Conservation (phyloP, 2,797 vertebrate species). For the Amblyopsis hoosieri region DNA sequence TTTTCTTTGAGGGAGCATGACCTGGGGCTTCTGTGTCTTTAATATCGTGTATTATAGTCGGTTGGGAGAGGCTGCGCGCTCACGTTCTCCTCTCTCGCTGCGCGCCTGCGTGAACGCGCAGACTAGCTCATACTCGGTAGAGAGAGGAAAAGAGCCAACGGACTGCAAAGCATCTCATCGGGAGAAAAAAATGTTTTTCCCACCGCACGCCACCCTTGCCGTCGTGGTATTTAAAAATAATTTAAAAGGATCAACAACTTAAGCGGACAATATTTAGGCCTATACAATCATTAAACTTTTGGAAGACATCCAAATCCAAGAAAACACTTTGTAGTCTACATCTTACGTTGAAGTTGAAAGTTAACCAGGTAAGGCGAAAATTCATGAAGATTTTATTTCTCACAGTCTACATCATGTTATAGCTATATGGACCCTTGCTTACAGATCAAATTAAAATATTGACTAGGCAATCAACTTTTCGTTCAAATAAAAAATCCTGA, state of each 20-base stretch:
- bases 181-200: conserved; percentile 77
- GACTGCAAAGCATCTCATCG: conserved; percentile 61
- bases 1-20: conserved; percentile 56
- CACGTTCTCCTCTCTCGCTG: conserved; percentile 57
- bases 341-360: conserved; percentile 43
- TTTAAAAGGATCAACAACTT: conserved; percentile 47
- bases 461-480: neutral
- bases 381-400: neutral
- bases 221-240: conserved; percentile 52
- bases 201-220: conserved; percentile 45
- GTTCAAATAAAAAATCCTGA: conserved; percentile 6
- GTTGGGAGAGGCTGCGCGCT: conserved; percentile 86
- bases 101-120: conserved; percentile 74
- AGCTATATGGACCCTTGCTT: neutral
- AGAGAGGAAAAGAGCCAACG: conserved; percentile 58
- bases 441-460: conserved; percentile 2
- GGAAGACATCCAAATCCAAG: conserved; percentile 51
- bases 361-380: conserved; percentile 68
- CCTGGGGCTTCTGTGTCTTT: conserved; percentile 69
- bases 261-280: conserved; percentile 43
- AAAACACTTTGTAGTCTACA: conserved; percentile 34
- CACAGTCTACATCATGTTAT: neutral
- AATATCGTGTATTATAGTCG: conserved; percentile 59
- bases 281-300: conserved; percentile 54
- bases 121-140: conserved; percentile 50